A percentile compares a stretch with the other conserved stretches of the same genome.
Conservation (phyloP, 2,888 invertebrate genomes). For the Cecidostiba fungosa region DNA sequence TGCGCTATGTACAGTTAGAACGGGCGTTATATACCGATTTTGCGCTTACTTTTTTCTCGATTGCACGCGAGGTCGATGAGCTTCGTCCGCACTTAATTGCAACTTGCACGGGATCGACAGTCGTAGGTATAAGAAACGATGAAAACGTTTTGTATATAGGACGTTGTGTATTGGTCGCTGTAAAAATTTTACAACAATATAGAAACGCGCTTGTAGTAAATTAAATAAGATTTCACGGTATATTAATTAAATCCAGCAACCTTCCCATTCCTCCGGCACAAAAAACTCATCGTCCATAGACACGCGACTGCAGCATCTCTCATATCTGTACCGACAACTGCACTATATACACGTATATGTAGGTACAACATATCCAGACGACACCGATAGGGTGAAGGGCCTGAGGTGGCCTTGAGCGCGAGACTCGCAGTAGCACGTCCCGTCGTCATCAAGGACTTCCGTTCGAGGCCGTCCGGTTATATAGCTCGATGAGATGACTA, state of each 20-base stretch:
- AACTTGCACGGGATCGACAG: not conserved
- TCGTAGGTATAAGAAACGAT: not conserved
- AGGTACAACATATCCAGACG: not conserved
- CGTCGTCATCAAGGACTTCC: constrained; percentile 57
- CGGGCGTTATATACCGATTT: constrained; percentile 10
- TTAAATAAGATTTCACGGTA: constrained; percentile 9
- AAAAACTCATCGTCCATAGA: not conserved
- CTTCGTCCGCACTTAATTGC: not conserved
- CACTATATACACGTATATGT: not conserved
- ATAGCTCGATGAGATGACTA: not conserved
- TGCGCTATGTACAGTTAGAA: constrained; percentile 50
- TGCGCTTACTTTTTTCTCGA: constrained; percentile 30
- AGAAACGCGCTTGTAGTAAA: no score
- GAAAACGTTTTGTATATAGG: no score
- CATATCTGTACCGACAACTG: no score
- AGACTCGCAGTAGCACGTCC: not conserved
- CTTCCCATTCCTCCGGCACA: not conserved
- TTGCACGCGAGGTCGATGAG: not conserved
- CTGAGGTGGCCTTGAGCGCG: constrained; percentile 50
- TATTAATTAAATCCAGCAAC: no score
- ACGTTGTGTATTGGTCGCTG: no score
- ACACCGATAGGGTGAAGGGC: constrained; percentile 49
- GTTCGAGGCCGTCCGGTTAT: not conserved
- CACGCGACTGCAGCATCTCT: not conserved
- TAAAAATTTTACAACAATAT: no score